phyloP scores from a whole-genome alignment of 2,113 vertebrate species.

The Notarius quadriscutis region DNA sequence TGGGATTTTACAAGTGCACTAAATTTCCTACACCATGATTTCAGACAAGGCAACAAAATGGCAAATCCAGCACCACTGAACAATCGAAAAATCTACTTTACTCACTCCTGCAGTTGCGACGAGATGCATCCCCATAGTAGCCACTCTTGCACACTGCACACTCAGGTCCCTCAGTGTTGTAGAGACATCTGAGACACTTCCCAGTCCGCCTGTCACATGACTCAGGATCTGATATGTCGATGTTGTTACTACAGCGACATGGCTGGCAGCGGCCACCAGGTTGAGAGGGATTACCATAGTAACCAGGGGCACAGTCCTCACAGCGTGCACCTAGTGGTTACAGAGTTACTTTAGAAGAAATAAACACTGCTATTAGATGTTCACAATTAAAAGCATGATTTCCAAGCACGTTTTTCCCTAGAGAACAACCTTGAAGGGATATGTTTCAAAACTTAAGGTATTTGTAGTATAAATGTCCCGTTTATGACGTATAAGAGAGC shows the following conservation, averaged over 20 bases:
- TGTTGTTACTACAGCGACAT: slow-evolving; percentile 91
- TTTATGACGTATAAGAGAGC: background rate
- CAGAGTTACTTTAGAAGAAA: slow-evolving; percentile 16
- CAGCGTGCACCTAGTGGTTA: slow-evolving; percentile 79
- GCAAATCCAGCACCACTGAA: background rate
- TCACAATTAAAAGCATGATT: background rate
- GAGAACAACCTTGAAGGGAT: background rate
- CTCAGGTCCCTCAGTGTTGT: slow-evolving; percentile 84
- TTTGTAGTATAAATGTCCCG: background rate
- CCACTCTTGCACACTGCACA: slow-evolving; percentile 83
- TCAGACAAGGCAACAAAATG: background rate
- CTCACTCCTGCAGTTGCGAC: slow-evolving; percentile 90
- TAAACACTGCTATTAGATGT: background rate
- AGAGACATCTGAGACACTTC: slow-evolving; percentile 85
- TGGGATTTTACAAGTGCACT: background rate
- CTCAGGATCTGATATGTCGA: slow-evolving; percentile 79
- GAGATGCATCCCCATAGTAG: slow-evolving; percentile 84
- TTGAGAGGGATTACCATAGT: slow-evolving; percentile 88
- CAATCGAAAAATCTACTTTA: slow-evolving; percentile 35
- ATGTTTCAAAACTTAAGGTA: background rate
- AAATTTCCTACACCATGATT: background rate
- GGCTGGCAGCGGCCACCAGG: slow-evolving; percentile 82
- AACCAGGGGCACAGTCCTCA: slow-evolving; percentile 90
- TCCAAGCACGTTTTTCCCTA: background rate
- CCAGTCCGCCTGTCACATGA: slow-evolving; percentile 84